Percentiles rank a stretch among this genome's conserved stretches.
Evolutionary conservation across 2,888 invertebrate species (phyloP).

Genomic region (Scaptomyza cyrtandrae): DNA sequence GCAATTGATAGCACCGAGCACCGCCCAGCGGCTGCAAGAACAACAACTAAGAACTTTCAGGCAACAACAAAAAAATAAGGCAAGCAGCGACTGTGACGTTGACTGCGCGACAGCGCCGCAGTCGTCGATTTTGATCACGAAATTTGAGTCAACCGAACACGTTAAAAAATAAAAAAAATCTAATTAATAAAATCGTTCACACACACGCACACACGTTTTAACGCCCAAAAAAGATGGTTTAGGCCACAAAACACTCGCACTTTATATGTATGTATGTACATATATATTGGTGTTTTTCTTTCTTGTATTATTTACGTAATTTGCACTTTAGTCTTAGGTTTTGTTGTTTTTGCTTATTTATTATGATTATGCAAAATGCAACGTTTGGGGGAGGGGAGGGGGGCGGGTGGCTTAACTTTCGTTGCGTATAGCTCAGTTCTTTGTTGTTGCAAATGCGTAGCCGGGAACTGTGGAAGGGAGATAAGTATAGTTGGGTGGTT

Average conservation of each 20-base stretch:
- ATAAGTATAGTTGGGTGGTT: neutral
- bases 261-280: neutral
- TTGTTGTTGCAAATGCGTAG: constrained; percentile 25
- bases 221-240: constrained; percentile 10
- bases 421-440: constrained; percentile 19
- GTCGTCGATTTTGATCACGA: constrained; percentile 58
- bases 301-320: constrained; percentile 42
- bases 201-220: constrained; percentile 5
- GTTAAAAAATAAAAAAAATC: constrained; percentile 44
- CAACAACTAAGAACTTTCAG: constrained; percentile 33
- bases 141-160: constrained; percentile 62
- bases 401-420: constrained; percentile 24
- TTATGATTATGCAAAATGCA: constrained; percentile 43
- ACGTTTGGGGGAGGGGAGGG: neutral
- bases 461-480: neutral
- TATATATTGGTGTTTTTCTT: neutral
- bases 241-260: constrained; percentile 24
- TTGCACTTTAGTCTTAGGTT: constrained; percentile 40
- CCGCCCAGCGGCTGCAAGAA: constrained; percentile 45
- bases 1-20: constrained; percentile 46
- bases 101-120: constrained; percentile 31
- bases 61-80: too few relatives aligned
- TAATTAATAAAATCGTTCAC: constrained; percentile 8
- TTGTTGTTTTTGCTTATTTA: constrained; percentile 18
- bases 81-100: constrained; percentile 22